phyloP scores from a whole-genome alignment of 2,797 vertebrate genomes.

The Catostomus latipinnis region DNA sequence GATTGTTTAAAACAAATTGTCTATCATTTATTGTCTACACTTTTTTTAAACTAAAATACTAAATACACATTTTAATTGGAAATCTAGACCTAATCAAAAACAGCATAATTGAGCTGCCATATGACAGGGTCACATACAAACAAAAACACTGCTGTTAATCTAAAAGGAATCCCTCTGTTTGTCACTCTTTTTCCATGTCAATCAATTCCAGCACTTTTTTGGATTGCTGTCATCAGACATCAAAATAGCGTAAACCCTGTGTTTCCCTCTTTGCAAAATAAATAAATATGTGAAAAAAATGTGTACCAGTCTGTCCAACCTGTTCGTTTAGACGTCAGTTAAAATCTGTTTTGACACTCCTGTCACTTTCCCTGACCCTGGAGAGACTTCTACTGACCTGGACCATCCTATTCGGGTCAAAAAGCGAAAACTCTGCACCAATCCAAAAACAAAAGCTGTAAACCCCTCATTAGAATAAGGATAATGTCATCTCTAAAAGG shows the following conservation, averaged over 20 bases:
- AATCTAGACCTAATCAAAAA: neutral
- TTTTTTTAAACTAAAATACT: neutral
- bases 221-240: conserved; percentile 37
- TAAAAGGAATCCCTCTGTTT: neutral
- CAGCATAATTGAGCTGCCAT: neutral
- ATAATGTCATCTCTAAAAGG: conserved; percentile 72
- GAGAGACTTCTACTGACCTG: conserved; percentile 76
- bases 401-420: conserved; percentile 74
- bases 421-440: conserved; percentile 74
- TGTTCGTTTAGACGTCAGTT: conserved; percentile 57
- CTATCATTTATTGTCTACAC: too few relatives aligned
- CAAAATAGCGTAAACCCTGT: conserved; percentile 36
- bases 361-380: conserved; percentile 81
- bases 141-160: conserved; percentile 36
- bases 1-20: too few relatives aligned
- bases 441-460: conserved; percentile 80
- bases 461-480: conserved; percentile 79
- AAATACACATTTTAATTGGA: neutral
- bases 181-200: conserved; percentile 43
- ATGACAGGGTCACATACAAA: conserved; percentile 34
- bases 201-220: conserved; percentile 45
- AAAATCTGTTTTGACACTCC: conserved; percentile 79
- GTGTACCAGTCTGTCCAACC: conserved; percentile 48
- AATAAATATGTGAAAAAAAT: conserved; percentile 42
- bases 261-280: conserved; percentile 35